Evolutionary conservation across 2,797 vertebrate genomes (phyloP).

Genomic region (Manis pentadactyla): DNA sequence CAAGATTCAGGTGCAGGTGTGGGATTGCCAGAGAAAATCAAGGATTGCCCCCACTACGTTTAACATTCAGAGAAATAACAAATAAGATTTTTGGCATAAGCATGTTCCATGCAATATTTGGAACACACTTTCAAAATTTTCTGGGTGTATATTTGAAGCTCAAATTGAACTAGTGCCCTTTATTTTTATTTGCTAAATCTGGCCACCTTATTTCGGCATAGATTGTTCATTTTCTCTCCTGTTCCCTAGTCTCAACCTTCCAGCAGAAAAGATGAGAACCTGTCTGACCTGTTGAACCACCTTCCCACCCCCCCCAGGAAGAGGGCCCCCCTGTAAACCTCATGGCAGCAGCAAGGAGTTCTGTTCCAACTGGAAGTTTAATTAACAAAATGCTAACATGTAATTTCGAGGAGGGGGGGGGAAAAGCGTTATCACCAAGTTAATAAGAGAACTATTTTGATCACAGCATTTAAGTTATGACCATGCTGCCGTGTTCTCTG

Average conservation of each 20-base stretch:
- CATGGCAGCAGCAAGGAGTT: conserved; percentile 13
- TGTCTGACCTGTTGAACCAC: conserved; percentile 52
- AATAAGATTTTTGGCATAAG: neutral
- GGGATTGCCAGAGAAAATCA: neutral
- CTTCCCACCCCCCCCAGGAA: neutral
- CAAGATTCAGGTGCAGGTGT: neutral
- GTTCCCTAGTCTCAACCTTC: neutral
- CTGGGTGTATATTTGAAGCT: neutral
- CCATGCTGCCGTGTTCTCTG: conserved; percentile 53
- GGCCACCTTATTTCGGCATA: neutral
- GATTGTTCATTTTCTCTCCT: neutral
- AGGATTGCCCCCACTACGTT: rapidly evolving
- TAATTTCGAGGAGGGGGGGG: conserved; percentile 77
- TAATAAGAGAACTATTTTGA: conserved; percentile 87
- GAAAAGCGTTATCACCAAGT: conserved; percentile 76
- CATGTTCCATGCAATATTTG: neutral
- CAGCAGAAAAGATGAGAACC: conserved; percentile 23
- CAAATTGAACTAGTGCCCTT: neutral
- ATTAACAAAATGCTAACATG: conserved; percentile 76
- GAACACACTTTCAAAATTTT: neutral
- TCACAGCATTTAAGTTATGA: conserved; percentile 78
- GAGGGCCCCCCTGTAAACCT: neutral
- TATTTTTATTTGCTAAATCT: neutral
- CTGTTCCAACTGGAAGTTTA: conserved; percentile 83
- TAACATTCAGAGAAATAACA: neutral